Evolutionary conservation across 2,113 vertebrate genomes (phyloP).

Genomic region (Uria aalge): DNA sequence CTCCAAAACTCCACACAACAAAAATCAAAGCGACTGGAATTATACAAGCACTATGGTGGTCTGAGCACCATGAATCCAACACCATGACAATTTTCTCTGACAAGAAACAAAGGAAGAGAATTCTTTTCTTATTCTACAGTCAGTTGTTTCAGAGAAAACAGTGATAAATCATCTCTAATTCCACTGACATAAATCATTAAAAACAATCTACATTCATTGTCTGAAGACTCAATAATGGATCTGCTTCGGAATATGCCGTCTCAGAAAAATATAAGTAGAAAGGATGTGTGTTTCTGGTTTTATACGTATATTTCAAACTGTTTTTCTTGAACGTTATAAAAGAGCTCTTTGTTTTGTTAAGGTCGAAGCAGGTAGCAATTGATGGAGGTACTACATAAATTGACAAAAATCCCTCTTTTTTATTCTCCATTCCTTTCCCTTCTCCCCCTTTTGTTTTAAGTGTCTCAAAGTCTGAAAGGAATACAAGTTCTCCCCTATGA

Average conservation of each 20-base stretch:
- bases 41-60: neutral
- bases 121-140: neutral
- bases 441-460: neutral
- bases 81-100: neutral
- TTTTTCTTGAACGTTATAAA: neutral
- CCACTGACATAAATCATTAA: conserved; percentile 17
- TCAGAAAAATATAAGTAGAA: neutral
- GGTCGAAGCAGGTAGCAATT: neutral
- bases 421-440: neutral
- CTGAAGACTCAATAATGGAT: neutral
- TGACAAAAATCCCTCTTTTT: neutral
- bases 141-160: neutral
- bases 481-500: neutral
- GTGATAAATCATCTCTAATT: conserved; percentile 32
- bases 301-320: neutral
- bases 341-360: neutral
- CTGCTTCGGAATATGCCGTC: neutral
- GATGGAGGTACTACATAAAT: neutral
- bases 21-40: neutral
- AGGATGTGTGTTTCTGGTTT: neutral
- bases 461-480: neutral
- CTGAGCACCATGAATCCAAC: neutral
- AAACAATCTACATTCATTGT: conserved; percentile 4
- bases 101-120: neutral
- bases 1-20: neutral